Evolutionary conservation across 2,888 invertebrate species (phyloP), one percentile per base, ranked within the genome.

Genomic region (Aproaerema taeniolella): DNA sequence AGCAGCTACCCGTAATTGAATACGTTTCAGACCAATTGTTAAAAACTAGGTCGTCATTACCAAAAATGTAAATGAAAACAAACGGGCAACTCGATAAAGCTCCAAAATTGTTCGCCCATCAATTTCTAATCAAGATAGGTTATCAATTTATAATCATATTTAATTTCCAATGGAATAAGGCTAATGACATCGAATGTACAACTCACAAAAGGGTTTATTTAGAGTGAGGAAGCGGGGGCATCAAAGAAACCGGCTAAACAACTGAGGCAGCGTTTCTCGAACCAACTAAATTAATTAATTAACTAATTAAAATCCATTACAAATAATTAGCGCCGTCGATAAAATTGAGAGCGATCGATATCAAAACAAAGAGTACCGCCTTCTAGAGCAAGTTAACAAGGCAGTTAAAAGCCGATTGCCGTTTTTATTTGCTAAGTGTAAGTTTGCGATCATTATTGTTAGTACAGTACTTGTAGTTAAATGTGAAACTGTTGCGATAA

Each of bases 301-400:
- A 78, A 76, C 78, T 78, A 76, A 79, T 79, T 79, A 77, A 72
- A 76, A 72, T 62, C 78, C 76, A 72, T 73, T 71, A 70, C 67
- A 68, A 69, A 68, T 71, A 71, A 69, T 70, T 71, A 72, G 63
- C 50, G 55, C 43, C 43, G 52, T 52, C 69, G 69, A 67, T 71
- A 65, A 70, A 65, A 64, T 66, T 63, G 61, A 59, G 53, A 56
- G 47, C 61, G 55, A 65, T 68, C 69, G 64, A 71, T 69, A 66
- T 60, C 53, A 61, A 52, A 57, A 61, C 58, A 61, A 62, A 56
- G 63, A 63, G 58, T 52, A 45, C 46, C 46, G 39, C 43, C 39
- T 38, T 46, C 36, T 36, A 16, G 25, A 7, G 13, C n/a, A n/a
- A n/a, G n/a, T n/a, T n/a, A n/a, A n/a, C n/a, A n/a, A n/a, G n/a